Percentiles rank a stretch among this genome's conserved stretches.
Conservation (phyloP, 2,797 vertebrate species). For the Rhinophrynus dorsalis region DNA sequence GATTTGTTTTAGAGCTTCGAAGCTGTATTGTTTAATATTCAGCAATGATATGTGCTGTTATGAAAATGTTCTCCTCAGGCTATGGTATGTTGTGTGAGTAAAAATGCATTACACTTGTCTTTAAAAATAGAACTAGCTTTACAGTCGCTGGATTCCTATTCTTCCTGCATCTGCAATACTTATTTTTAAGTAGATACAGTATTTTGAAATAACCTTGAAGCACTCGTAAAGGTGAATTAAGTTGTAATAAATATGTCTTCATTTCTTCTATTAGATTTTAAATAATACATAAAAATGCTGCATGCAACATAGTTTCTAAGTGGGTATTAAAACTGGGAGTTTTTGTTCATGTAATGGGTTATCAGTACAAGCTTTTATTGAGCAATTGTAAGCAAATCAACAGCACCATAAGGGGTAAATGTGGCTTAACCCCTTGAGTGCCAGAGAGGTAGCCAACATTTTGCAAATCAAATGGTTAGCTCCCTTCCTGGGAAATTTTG, state of each 20-base stretch:
- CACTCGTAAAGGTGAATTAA: slow-evolving; percentile 2
- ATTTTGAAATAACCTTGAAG: slow-evolving; percentile 16
- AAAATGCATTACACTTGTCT: slow-evolving; percentile 28
- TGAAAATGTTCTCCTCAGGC: slow-evolving; percentile 34
- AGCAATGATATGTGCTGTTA: slow-evolving; percentile 17
- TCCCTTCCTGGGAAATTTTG: too few relatives aligned
- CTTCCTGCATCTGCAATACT: neutral
- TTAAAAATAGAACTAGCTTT: slow-evolving; percentile 32
- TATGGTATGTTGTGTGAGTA: slow-evolving; percentile 27
- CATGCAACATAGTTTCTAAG: too few relatives aligned
- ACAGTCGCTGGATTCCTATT: slow-evolving; percentile 1
- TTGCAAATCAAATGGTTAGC: too few relatives aligned
- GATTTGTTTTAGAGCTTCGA: neutral
- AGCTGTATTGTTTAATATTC: slow-evolving; percentile 36
- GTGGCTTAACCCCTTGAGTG: too few relatives aligned
- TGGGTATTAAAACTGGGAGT: too few relatives aligned
- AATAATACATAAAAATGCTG: too few relatives aligned
- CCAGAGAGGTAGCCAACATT: too few relatives aligned
- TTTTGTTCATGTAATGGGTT: too few relatives aligned
- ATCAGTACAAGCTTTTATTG: too few relatives aligned
- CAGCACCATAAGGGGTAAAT: too few relatives aligned
- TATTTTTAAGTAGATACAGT: neutral
- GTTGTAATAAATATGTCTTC: neutral
- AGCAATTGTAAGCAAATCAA: too few relatives aligned
- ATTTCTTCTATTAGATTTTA: too few relatives aligned